phyloP scores from a whole-genome alignment of 2,797 vertebrate species.

The Epinephelus malabaricus region DNA sequence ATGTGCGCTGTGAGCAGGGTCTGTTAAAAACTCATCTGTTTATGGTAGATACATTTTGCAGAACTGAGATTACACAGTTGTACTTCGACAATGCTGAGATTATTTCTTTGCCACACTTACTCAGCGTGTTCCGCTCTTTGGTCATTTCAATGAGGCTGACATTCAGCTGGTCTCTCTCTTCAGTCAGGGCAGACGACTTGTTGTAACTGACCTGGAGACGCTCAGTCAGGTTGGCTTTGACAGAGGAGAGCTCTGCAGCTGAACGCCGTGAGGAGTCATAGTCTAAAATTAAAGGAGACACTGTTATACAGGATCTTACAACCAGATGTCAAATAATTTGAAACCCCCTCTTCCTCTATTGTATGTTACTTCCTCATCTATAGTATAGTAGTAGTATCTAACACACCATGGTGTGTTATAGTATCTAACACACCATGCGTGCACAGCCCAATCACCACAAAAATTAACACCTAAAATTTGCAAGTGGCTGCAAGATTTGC shows the following conservation, averaged over 20 bases:
- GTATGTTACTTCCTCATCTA: too few species aligned
- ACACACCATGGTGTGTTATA: too few species aligned
- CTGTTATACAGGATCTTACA: too few species aligned
- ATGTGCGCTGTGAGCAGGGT: background rate
- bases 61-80: too few species aligned
- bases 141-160: conserved; percentile 1
- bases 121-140: background rate
- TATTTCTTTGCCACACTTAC: too few species aligned
- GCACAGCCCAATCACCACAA: too few species aligned
- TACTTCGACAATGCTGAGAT: too few species aligned
- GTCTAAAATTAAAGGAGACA: conserved; percentile 10
- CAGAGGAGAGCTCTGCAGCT: background rate
- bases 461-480: too few species aligned
- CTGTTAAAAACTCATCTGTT: background rate
- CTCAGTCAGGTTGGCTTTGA: conserved; percentile 15
- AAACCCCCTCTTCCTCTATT: too few species aligned
- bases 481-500: too few species aligned
- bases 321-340: background rate
- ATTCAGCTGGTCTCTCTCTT: conserved; percentile 27
- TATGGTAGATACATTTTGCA: background rate
- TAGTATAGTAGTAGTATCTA: too few species aligned
- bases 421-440: too few species aligned
- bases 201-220: background rate
- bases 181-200: background rate
- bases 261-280: background rate